Base-by-base conservation (phyloP, 2,113 vertebrate species). In the Phaethon lepturus region DNA sequence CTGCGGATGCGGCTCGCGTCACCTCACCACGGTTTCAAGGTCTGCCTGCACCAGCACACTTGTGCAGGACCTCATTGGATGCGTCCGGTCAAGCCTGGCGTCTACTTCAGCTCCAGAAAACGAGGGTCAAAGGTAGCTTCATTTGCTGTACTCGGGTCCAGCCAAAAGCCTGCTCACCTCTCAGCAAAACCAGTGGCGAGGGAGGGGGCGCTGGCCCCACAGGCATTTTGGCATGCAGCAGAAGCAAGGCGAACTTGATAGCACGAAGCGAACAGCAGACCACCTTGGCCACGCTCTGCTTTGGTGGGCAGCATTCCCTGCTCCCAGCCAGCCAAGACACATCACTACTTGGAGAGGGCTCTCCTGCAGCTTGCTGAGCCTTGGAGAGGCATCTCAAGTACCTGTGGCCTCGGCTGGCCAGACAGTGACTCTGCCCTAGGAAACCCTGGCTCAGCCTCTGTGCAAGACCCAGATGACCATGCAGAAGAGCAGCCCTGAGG, bases 171-270 rank as follows among this genome's bases (percentile, higher is more conserved):
- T 6, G 1, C 31, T 38, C 15, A 15, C 20, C 45, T 69, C 23
- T 50, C 16, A 58, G 33, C 58, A 64, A 49, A 91, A 12, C 17
- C 9, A 17, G 55, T 8, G 23, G 13, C 2, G 3, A 55, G 22
- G 35, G 15, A 49, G 15, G 22, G 22, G 15, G 10, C 6, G 11
- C 38, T 0, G 0, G 15, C 63, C 50, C 38, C 3, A 0, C 0
- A 0, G 44, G 15, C 0, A 0, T 29, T 47, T 29, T 11, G 20
- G 62, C n/a, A 45, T 0, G 0, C 23, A 9, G 50, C 2, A 0
- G 45, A 33, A 28, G 22, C 50, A 26, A 42, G 74, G 56, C 6
- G 17, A 90, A 58, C 53, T 66, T 26, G 38, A 44, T 0, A 4
- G 42, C 29, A 24, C 1, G 5, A 29, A 3, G 2, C 0, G 3